Evolutionary conservation across 2,888 invertebrate species (phyloP).

Genomic region (Clanis bilineata): DNA sequence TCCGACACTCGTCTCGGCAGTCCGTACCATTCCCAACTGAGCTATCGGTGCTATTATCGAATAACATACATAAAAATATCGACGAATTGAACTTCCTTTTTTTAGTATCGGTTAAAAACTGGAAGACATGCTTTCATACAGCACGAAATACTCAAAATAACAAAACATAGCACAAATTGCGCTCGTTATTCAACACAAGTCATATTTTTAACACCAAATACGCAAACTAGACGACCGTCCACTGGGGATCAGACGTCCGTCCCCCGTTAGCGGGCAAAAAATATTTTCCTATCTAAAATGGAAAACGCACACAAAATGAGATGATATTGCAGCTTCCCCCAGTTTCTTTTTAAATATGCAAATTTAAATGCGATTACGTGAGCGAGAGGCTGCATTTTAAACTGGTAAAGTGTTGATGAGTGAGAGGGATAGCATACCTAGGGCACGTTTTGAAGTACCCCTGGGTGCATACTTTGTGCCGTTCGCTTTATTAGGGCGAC

Average conservation of each 20-base stretch:
- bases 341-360: conserved; percentile 60
- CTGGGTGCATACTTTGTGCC: conserved; percentile 47
- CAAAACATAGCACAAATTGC: conserved; percentile 7
- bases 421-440: conserved; percentile 31
- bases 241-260: conserved; percentile 13
- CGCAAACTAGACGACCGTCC: conserved; percentile 1
- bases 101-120: background rate
- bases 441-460: conserved; percentile 37
- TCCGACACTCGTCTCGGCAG: too few species aligned
- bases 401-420: conserved; percentile 23
- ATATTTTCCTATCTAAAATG: conserved; percentile 47
- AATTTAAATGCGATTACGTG: conserved; percentile 60
- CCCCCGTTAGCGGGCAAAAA: conserved; percentile 26
- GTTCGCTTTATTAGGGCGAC: conserved; percentile 37
- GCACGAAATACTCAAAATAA: background rate
- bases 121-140: background rate
- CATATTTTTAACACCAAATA: conserved; percentile 12
- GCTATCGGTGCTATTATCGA: too few species aligned
- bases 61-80: too few species aligned
- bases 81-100: too few species aligned
- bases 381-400: conserved; percentile 29
- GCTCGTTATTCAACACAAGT: conserved; percentile 3
- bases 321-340: conserved; percentile 50
- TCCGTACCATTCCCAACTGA: too few species aligned
- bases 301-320: conserved; percentile 57